These are phyloP conservation scores for Numenius arquata DNA, from an alignment of 2,113 vertebrate species.

Conservation along the genomic window DNA sequence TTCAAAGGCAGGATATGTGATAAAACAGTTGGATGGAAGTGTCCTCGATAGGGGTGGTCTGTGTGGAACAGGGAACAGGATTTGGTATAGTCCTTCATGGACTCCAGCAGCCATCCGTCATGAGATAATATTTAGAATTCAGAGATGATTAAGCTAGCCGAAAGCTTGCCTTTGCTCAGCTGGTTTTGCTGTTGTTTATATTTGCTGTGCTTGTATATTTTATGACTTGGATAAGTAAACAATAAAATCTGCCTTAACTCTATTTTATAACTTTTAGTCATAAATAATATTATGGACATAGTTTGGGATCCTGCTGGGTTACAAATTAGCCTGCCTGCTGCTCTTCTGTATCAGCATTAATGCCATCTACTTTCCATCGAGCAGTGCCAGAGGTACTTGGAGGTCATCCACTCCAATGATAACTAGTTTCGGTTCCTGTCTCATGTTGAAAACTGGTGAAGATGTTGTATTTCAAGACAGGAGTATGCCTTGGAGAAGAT, in stretches of 20 bases:
- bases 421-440: neutral
- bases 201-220: slow-evolving; percentile 50
- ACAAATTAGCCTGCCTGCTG: neutral
- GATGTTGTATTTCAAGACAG: neutral
- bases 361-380: neutral
- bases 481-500: neutral
- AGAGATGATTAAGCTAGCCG: neutral
- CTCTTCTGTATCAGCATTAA: neutral
- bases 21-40: neutral
- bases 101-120: neutral
- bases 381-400: slow-evolving; percentile 3
- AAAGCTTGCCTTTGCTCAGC: neutral
- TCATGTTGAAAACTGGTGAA: neutral
- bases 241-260: slow-evolving; percentile 20
- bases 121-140: slow-evolving; percentile 25
- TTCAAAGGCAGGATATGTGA: neutral
- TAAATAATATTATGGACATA: slow-evolving; percentile 20
- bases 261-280: slow-evolving; percentile 9
- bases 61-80: neutral
- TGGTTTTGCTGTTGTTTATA: slow-evolving; percentile 47
- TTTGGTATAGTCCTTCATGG: neutral
- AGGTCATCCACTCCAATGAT: neutral
- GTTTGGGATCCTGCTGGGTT: neutral
- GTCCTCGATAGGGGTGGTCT: neutral
- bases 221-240: slow-evolving; percentile 24